Evolutionary conservation across 2,113 vertebrate species (phyloP).

Genomic region (Grus americana): DNA sequence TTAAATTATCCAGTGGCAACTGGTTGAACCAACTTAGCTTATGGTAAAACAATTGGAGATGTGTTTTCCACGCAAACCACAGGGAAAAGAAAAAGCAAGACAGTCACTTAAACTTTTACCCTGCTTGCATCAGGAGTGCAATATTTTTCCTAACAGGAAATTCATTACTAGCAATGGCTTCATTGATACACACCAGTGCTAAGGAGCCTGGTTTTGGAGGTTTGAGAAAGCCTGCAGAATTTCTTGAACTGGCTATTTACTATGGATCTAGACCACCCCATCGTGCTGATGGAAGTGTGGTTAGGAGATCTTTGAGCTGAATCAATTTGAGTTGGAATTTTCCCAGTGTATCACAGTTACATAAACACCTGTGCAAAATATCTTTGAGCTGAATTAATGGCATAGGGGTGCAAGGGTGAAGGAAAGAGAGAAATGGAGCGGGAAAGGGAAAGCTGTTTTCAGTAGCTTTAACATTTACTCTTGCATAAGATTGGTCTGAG

Average conservation of each 20-base stretch:
- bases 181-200: not conserved
- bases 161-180: not conserved
- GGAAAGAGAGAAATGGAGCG: not conserved
- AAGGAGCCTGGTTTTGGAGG: not conserved
- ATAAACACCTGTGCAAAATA: constrained; percentile 56
- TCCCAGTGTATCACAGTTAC: constrained; percentile 57
- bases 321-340: constrained; percentile 41
- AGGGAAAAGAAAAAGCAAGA: not conserved
- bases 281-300: not conserved
- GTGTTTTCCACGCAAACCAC: not conserved
- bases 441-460: constrained; percentile 14
- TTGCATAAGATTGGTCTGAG: not conserved
- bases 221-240: not conserved
- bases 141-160: constrained; percentile 1
- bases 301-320: constrained; percentile 17
- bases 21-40: not conserved
- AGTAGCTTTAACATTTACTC: not conserved
- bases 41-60: not conserved
- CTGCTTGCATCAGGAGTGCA: not conserved
- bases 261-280: constrained; percentile 5
- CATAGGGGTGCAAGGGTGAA: not conserved
- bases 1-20: not conserved
- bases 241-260: constrained; percentile 15
- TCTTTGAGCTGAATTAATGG: constrained; percentile 42
- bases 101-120: not conserved